Evolutionary conservation across 2,113 vertebrate genomes (phyloP).

Genomic region (Ifrita kowaldi): DNA sequence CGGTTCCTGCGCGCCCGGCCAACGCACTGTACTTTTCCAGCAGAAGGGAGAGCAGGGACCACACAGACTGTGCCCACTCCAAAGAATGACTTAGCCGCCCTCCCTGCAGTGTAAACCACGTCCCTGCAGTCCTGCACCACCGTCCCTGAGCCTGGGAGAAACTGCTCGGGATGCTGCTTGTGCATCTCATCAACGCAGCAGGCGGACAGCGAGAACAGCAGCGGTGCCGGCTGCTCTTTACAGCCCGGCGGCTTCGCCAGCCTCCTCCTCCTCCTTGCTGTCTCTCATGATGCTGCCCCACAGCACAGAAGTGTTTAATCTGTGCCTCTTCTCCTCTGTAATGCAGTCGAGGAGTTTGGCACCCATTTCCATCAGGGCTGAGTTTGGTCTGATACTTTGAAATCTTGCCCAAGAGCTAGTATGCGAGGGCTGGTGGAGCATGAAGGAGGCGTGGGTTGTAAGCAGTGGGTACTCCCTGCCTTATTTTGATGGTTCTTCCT

Average conservation of each 20-base stretch:
- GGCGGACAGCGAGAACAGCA: background rate
- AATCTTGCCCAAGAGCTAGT: background rate
- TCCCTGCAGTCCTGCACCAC: background rate
- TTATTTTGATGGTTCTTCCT: background rate
- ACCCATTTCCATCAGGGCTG: background rate
- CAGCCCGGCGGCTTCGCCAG: background rate
- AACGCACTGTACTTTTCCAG: conserved; percentile 55
- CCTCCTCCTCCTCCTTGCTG: background rate
- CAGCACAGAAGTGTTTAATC: background rate
- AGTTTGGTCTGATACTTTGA: background rate
- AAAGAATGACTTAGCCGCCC: conserved; percentile 46
- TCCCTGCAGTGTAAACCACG: background rate
- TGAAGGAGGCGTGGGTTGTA: background rate
- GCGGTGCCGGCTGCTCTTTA: background rate
- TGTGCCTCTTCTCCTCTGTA: background rate
- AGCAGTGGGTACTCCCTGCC: background rate
- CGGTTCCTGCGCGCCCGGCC: conserved; percentile 11
- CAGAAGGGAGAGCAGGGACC: conserved; percentile 14
- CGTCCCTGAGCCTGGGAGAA: background rate
- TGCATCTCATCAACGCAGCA: conserved; percentile 5
- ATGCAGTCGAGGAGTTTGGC: background rate
- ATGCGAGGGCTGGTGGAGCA: background rate
- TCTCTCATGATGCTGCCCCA: background rate
- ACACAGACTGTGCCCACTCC: conserved; percentile 49
- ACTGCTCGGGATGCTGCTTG: background rate